A percentile compares a stretch with the other conserved stretches of the same genome.
Conservation (phyloP, 2,113 vertebrate species). For the Orcinus orca region DNA sequence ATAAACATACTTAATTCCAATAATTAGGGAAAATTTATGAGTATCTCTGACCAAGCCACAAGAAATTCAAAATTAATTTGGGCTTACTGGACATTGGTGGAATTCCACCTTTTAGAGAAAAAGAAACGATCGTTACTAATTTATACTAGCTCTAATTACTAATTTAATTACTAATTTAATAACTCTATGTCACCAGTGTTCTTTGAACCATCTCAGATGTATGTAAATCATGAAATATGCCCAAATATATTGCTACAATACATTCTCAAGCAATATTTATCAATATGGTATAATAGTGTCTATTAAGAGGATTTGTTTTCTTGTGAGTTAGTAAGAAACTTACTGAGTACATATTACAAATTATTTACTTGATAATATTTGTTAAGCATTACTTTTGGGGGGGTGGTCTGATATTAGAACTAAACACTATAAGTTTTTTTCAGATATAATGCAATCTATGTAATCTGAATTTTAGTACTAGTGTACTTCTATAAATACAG, state of each 20-base stretch:
- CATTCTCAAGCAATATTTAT: constrained; percentile 22
- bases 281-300: neutral
- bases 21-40: constrained; percentile 35
- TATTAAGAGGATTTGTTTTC: constrained; percentile 32
- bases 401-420: neutral
- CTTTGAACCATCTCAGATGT: constrained; percentile 49
- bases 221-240: constrained; percentile 39
- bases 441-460: neutral
- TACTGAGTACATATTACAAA: constrained; percentile 20
- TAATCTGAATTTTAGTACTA: constrained; percentile 47
- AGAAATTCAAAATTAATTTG: constrained; percentile 38
- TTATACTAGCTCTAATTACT: constrained; percentile 49
- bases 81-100: constrained; percentile 28
- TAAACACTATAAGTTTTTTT: constrained; percentile 32
- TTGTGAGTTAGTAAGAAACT: neutral
- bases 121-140: constrained; percentile 53
- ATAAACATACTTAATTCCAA: constrained; percentile 20
- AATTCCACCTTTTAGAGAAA: constrained; percentile 31
- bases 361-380: constrained; percentile 34
- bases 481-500: constrained; percentile 27
- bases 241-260: neutral
- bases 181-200: constrained; percentile 19
- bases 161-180: constrained; percentile 57
- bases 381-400: neutral
- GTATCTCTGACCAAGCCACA: constrained; percentile 23